A percentile compares a stretch with the other conserved stretches of the same genome.
phyloP scores from a whole-genome alignment of 2,797 vertebrate species.

The Rhinoraja longicauda region DNA sequence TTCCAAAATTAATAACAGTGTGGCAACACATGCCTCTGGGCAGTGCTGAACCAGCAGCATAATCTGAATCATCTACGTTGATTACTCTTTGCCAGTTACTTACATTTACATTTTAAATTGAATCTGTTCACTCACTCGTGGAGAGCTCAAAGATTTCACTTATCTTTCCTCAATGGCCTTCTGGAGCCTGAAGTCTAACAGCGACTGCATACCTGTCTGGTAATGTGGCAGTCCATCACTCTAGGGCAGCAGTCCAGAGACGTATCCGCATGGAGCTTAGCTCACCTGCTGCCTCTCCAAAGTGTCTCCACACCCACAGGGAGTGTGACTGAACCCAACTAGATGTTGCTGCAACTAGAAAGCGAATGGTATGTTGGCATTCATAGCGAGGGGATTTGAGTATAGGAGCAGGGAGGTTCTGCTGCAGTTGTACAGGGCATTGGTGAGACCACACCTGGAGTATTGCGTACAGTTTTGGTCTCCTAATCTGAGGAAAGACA shows the following conservation, averaged over 20 bases:
- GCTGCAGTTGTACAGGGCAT: too few species aligned
- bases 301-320: neutral
- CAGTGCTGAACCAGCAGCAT: neutral
- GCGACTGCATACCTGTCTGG: neutral
- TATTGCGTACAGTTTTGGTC: too few species aligned
- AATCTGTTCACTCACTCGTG: neutral
- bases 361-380: too few species aligned
- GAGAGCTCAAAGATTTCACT: neutral
- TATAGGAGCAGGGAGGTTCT: too few species aligned
- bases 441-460: too few species aligned
- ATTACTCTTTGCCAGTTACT: neutral
- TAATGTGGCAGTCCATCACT: neutral
- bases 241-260: neutral
- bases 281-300: neutral
- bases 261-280: neutral
- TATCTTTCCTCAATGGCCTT: neutral
- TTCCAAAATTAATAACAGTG: neutral
- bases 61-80: neutral
- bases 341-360: neutral
- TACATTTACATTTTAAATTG: conserved; percentile 9
- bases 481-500: too few species aligned
- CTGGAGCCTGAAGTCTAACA: neutral
- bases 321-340: neutral
- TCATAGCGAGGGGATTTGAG: too few species aligned
- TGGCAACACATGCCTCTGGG: neutral